Percentiles rank a stretch among this genome's conserved stretches.
phyloP scores from a whole-genome alignment of 1,140 invertebrate species.

The Micrasema longulum region DNA sequence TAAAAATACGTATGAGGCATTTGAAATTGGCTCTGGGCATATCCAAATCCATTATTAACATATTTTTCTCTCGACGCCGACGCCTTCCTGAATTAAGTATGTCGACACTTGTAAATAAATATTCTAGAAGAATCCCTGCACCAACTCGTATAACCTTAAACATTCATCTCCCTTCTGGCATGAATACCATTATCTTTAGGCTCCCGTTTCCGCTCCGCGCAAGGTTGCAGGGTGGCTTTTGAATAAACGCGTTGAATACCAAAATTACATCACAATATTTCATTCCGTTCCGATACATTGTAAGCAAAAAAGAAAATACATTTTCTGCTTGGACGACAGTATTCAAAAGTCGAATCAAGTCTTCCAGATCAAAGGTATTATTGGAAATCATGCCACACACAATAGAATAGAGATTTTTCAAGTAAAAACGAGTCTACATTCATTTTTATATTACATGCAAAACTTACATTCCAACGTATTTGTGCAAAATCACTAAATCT shows the following conservation, averaged over 20 bases:
- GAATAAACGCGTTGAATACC: conserved; percentile 18
- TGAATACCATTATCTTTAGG: conserved; percentile 9
- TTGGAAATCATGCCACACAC: background rate
- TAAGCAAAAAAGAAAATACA: no score
- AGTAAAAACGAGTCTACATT: no score
- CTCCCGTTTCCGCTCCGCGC: background rate
- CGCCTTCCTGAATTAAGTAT: conserved; percentile 2
- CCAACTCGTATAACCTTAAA: conserved; percentile 19
- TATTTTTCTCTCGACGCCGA: background rate
- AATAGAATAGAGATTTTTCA: no score
- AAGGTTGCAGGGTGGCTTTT: background rate
- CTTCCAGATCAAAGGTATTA: background rate
- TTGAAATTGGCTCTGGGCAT: no score
- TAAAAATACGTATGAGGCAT: no score
- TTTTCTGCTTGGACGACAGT: no score
- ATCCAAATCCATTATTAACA: no score
- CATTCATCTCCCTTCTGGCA: conserved; percentile 18
- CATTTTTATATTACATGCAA: no score
- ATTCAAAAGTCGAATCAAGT: no score
- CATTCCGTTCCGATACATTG: conserved; percentile 2
- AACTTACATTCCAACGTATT: no score
- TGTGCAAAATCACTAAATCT: no score
- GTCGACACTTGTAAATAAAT: conserved; percentile 11
- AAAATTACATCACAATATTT: conserved; percentile 11
- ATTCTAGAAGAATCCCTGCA: conserved; percentile 20